Base-by-base conservation (phyloP, 2,888 invertebrate species). In the Labia minor region DNA sequence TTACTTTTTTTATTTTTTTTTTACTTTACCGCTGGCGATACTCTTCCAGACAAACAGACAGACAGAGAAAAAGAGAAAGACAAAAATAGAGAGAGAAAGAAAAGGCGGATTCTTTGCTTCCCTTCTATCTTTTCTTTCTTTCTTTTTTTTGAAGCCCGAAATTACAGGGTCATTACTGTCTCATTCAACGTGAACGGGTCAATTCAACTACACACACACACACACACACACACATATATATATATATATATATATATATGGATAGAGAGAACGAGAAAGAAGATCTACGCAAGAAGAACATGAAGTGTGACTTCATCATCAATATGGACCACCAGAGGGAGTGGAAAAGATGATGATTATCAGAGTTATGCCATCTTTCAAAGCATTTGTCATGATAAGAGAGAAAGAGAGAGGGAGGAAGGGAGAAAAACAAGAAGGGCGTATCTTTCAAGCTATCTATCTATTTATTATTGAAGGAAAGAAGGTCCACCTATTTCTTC, bases 121-220 rank as follows among this genome's bases (percentile, higher is more conserved):
- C 49, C 49, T 49, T 16, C 16, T 16, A 8, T 11, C 11, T 11
- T 33, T 11, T 33, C 33, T 33, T 11, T 33, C 33, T 6, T 33
- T 11, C 11, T 33, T 49, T 8, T 8, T 49, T 14, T 4, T 49
- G 49, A 49, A 49, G 49, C 49, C n/a, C 49, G 49, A 49, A 49
- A 49, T 49, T 49, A 49, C 49, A 49, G 49, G 49, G 49, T 49
- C 49, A 49, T 49, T 49, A 49, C 49, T 49, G 49, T 49, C 49
- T 49, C 49, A 49, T 49, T 49, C 49, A 49, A 49, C 49, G 49
- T 49, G 49, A 49, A 49, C 49, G 49, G 49, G 49, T 49, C 49
- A 49, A 49, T 49, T 49, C 49, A 49, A 49, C 49, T n/a, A 49
- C 49, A 49, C 49, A 49, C 49, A 49, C 49, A 49, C n/a, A n/a